phyloP scores from a whole-genome alignment of 2,888 invertebrate genomes.

The Lasioglossum calceatum region DNA sequence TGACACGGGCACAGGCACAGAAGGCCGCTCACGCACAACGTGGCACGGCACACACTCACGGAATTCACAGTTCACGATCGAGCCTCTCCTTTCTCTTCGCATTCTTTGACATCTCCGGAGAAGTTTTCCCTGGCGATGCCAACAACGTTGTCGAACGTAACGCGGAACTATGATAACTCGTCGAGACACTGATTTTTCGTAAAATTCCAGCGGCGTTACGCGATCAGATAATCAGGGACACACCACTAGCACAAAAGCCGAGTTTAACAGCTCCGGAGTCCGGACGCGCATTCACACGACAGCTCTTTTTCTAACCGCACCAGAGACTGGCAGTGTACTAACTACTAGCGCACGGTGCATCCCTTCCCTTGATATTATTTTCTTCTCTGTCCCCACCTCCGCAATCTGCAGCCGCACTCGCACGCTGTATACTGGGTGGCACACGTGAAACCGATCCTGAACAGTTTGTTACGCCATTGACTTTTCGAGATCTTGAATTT shows the following conservation, averaged over 20 bases:
- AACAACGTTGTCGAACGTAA: background rate
- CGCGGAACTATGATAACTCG: background rate
- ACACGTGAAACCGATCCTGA: background rate
- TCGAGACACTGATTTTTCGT: background rate
- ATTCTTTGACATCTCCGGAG: constrained; percentile 29
- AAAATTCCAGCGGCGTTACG: background rate
- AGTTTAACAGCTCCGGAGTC: constrained; percentile 13
- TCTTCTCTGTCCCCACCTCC: constrained; percentile 24
- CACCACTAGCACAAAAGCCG: background rate
- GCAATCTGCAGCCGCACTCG: background rate
- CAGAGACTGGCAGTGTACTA: constrained; percentile 23
- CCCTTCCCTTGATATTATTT: constrained; percentile 34
- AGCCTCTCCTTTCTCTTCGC: constrained; percentile 64
- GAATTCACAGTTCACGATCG: constrained; percentile 52
- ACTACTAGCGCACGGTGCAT: constrained; percentile 35
- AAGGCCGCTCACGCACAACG: constrained; percentile 12
- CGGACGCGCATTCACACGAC: constrained; percentile 31
- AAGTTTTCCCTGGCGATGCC: background rate
- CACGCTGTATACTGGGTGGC: background rate
- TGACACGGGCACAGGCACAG: background rate
- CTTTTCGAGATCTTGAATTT: background rate
- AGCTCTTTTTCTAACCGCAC: constrained; percentile 19
- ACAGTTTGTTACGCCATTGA: background rate
- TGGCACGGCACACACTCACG: constrained; percentile 31
- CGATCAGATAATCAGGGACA: background rate